Conservation (phyloP, 53 echinoderm and acorn worm genomes). For the Temnopleurus reevesii region DNA sequence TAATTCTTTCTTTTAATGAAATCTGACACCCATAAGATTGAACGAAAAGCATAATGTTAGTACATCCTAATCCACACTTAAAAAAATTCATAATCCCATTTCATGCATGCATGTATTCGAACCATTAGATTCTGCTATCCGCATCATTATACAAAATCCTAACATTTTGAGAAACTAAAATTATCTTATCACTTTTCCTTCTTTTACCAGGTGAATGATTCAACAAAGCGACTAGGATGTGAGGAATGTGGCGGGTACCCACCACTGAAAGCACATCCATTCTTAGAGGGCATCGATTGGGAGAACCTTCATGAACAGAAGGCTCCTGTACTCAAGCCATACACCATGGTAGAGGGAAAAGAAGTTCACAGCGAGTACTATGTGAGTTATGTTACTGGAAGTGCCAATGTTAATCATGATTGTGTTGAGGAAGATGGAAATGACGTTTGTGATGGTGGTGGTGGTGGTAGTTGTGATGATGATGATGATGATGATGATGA, state of each 20-base stretch:
- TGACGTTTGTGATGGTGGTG: neutral
- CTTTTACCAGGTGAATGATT: constrained; percentile 78
- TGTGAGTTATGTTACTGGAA: constrained; percentile 67
- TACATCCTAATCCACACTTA: no score
- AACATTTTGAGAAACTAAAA: no score
- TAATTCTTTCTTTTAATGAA: no score
- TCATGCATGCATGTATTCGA: no score
- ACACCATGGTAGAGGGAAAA: constrained; percentile 88
- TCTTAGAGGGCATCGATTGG: constrained; percentile 93
- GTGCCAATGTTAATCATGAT: neutral
- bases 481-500: constrained; percentile 28
- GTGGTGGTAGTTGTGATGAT: neutral
- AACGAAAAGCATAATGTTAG: no score
- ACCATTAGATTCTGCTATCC: no score
- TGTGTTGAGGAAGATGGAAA: neutral
- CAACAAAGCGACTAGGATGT: constrained; percentile 90
- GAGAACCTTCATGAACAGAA: constrained; percentile 85
- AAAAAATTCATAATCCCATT: no score
- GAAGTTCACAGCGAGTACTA: constrained; percentile 95
- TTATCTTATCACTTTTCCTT: no score
- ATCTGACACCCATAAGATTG: no score
- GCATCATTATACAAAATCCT: no score
- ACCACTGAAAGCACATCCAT: constrained; percentile 81
- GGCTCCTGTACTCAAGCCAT: constrained; percentile 87
- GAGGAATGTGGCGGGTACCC: constrained; percentile 92